These are phyloP conservation scores for Euwallacea similis DNA, from an alignment of 1,140 invertebrate genomes.

Conservation along the genomic window DNA sequence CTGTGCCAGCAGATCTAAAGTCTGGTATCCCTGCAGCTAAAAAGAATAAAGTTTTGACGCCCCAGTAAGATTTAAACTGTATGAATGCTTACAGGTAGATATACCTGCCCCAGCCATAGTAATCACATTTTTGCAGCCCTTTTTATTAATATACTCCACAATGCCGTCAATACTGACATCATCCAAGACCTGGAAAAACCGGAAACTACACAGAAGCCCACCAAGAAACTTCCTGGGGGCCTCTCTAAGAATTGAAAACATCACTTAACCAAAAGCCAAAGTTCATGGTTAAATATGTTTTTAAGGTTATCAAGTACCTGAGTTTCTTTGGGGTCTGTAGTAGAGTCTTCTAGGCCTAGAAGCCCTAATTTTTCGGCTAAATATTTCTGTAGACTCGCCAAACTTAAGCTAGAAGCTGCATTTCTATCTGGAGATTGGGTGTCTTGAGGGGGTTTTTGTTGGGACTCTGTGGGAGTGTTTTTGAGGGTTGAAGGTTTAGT, in stretches of 20 bases:
- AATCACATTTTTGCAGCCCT: conserved; percentile 83
- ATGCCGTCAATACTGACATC: conserved; percentile 69
- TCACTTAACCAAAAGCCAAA: too few species aligned
- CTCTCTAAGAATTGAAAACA: not conserved
- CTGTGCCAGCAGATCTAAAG: conserved; percentile 87
- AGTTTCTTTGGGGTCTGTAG: conserved; percentile 18
- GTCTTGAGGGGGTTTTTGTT: not conserved
- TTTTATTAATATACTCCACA: conserved; percentile 70
- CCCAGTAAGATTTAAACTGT: not conserved
- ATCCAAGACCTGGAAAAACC: conserved; percentile 56
- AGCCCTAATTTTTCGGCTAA: conserved; percentile 44
- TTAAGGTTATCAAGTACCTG: conserved; percentile 28
- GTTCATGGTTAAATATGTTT: not conserved
- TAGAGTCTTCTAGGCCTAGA: conserved; percentile 37
- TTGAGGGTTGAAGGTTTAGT: too few species aligned
- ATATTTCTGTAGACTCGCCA: conserved; percentile 28
- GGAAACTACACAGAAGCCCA: conserved; percentile 18
- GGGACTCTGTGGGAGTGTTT: too few species aligned
- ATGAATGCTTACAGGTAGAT: conserved; percentile 78
- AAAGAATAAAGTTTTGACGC: conserved; percentile 42
- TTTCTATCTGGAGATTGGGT: conserved; percentile 8
- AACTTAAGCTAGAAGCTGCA: conserved; percentile 9
- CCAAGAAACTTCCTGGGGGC: not conserved
- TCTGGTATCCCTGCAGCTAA: conserved; percentile 93
- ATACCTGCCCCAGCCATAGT: conserved; percentile 94